Conservation (phyloP, 2,888 invertebrate species). For the Ochlodes sylvanus region DNA sequence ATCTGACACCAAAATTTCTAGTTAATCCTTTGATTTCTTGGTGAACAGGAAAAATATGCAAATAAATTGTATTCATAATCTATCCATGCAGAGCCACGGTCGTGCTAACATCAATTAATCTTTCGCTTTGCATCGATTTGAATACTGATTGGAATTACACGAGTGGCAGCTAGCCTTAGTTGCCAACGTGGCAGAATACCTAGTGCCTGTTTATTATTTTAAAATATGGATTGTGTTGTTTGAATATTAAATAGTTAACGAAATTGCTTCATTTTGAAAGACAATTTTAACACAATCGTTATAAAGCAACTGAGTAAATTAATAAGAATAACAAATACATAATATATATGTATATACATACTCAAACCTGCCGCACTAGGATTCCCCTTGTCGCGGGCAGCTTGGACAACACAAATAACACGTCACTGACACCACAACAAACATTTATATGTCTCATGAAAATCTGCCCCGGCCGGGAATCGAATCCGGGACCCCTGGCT, state of each 20-base stretch:
- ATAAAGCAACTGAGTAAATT: too few species aligned
- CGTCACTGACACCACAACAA: too few species aligned
- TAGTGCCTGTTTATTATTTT: conserved; percentile 19
- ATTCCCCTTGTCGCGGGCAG: too few species aligned
- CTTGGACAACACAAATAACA: too few species aligned
- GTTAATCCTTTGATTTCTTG: conserved; percentile 24
- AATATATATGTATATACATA: too few species aligned
- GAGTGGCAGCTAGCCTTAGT: conserved; percentile 37
- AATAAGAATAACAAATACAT: too few species aligned
- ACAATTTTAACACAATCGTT: too few species aligned
- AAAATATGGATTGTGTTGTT: conserved; percentile 16
- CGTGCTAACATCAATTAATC: conserved; percentile 73
- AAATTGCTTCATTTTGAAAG: not conserved
- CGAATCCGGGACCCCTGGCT: too few species aligned
- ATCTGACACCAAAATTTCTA: conserved; percentile 10
- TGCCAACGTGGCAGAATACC: conserved; percentile 26
- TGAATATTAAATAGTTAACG: not conserved
- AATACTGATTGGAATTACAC: conserved; percentile 76
- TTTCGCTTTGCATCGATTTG: conserved; percentile 78
- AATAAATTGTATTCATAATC: conserved; percentile 44
- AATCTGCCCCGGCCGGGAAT: too few species aligned
- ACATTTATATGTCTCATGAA: too few species aligned
- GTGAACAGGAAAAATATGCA: conserved; percentile 36
- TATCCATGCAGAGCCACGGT: conserved; percentile 46
- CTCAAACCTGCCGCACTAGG: too few species aligned